A percentile compares a stretch with the other conserved stretches of the same genome.
Evolutionary conservation across 2,797 vertebrate species (phyloP).

Genomic region (Gadopsis marmoratus): DNA sequence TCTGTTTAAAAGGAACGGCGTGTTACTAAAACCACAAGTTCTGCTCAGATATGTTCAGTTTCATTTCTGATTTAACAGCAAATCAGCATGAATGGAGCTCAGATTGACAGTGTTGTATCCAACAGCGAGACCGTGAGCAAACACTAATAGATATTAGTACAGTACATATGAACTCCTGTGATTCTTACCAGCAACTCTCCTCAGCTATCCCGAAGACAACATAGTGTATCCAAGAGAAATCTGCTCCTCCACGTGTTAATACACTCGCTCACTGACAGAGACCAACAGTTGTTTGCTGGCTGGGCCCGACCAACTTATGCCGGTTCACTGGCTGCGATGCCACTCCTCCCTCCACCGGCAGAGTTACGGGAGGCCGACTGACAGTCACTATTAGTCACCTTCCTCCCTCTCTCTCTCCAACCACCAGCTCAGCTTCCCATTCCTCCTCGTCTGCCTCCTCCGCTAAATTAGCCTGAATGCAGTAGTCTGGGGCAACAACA

Average conservation of each 20-base stretch:
- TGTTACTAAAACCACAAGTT: conserved; percentile 5
- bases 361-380: conserved; percentile 70
- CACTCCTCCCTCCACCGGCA: conserved; percentile 60
- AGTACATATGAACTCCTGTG: conserved; percentile 12
- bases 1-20: conserved; percentile 15
- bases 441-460: conserved; percentile 70
- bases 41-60: conserved; percentile 2
- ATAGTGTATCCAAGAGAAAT: conserved; percentile 61
- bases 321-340: conserved; percentile 52
- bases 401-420: conserved; percentile 57
- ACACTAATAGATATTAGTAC: not conserved
- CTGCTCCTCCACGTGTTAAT: conserved; percentile 59
- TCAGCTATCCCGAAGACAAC: conserved; percentile 67
- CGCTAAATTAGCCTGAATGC: conserved; percentile 80
- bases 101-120: not conserved
- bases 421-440: conserved; percentile 72
- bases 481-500: conserved; percentile 75
- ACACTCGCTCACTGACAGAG: conserved; percentile 39
- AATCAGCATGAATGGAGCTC: conserved; percentile 1
- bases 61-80: conserved; percentile 18
- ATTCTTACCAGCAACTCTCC: conserved; percentile 71
- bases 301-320: conserved; percentile 32
- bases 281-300: conserved; percentile 31
- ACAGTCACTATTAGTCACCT: conserved; percentile 82
- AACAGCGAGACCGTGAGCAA: not conserved